Percentiles rank a stretch among this genome's conserved stretches.
Evolutionary conservation across 2,888 invertebrate species (phyloP).

Genomic region (Ochropacha duplaris): DNA sequence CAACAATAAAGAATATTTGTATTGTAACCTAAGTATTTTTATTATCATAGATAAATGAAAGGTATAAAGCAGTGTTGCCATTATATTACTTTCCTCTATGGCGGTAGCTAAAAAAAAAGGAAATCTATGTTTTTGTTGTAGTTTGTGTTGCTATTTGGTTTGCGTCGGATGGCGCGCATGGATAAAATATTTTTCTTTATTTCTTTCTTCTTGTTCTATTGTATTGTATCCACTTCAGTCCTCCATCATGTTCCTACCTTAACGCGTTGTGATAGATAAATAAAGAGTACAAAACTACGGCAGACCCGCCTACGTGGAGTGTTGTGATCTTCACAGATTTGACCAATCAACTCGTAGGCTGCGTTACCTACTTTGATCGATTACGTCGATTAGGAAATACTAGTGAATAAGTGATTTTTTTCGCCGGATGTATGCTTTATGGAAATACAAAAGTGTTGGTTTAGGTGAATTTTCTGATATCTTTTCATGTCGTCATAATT

Average conservation of each 20-base stretch:
- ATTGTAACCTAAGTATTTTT: too few species aligned
- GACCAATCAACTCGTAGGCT: constrained; percentile 65
- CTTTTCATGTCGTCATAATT: not conserved
- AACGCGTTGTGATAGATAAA: constrained; percentile 39
- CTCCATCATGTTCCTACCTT: constrained; percentile 18
- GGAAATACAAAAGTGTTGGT: not conserved
- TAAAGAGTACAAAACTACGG: constrained; percentile 28
- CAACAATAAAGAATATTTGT: too few species aligned
- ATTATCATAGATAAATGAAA: too few species aligned
- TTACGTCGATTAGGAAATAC: not conserved
- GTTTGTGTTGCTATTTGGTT: too few species aligned
- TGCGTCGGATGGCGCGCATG: too few species aligned
- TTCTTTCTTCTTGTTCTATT: too few species aligned
- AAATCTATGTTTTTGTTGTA: too few species aligned
- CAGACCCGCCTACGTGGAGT: constrained; percentile 45
- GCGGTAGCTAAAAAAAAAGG: too few species aligned
- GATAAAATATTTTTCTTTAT: too few species aligned
- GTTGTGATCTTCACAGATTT: constrained; percentile 73
- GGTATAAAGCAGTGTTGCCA: too few species aligned
- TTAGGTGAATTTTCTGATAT: not conserved
- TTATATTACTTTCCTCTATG: too few species aligned
- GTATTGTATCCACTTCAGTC: not conserved
- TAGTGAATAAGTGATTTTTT: constrained; percentile 6
- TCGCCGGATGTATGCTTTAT: not conserved
- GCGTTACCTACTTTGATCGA: constrained; percentile 11